phyloP scores from a whole-genome alignment of 1,140 invertebrate species.

The Drosophila albomicans region DNA sequence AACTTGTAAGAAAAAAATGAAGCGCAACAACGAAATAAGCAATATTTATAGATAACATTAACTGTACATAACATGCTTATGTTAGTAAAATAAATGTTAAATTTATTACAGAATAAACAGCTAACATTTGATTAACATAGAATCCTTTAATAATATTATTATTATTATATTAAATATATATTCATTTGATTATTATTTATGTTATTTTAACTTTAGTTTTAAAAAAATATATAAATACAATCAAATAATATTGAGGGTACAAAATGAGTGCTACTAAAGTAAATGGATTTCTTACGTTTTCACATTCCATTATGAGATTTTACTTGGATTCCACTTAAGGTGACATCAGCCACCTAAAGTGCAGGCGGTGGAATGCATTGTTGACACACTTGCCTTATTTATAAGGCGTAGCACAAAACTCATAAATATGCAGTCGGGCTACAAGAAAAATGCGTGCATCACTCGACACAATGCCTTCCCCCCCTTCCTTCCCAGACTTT shows the following conservation, averaged over 20 bases:
- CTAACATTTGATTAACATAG: no score
- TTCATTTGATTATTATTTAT: no score
- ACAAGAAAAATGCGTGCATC: conserved; percentile 60
- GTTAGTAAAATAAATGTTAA: no score
- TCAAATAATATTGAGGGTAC: conserved; percentile 8
- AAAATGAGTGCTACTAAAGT: neutral
- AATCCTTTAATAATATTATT: no score
- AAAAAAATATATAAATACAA: neutral
- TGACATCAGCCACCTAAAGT: conserved; percentile 30
- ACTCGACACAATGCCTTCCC: conserved; percentile 40
- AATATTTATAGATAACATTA: no score
- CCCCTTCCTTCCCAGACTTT: neutral
- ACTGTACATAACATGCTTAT: no score
- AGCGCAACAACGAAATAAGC: no score
- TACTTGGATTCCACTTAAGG: conserved; percentile 47
- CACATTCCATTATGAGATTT: conserved; percentile 41
- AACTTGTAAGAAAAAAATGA: no score
- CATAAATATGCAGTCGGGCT: conserved; percentile 72
- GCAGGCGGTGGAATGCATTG: conserved; percentile 65
- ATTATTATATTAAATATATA: no score
- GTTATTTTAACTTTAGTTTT: no score
- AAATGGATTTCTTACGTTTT: conserved; percentile 15
- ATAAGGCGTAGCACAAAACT: conserved; percentile 61
- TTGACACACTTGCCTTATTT: conserved; percentile 77
- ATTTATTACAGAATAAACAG: no score